Conservation (phyloP, 2,113 vertebrate genomes). For the Spilogale gracilis region DNA sequence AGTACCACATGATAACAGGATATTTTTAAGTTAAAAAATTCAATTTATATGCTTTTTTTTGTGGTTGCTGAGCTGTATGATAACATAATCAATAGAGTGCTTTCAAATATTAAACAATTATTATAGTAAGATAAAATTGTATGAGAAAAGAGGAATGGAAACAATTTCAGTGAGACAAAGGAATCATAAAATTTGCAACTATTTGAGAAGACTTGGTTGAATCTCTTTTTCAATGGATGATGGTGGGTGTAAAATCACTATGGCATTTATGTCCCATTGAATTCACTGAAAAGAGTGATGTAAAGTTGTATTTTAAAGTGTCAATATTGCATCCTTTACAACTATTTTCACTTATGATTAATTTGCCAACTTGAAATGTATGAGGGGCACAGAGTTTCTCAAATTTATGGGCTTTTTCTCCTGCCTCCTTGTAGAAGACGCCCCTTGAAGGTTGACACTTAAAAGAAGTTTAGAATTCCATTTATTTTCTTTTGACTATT, state of each 20-base stretch:
- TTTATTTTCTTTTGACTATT: constrained; percentile 52
- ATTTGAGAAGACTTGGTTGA: constrained; percentile 32
- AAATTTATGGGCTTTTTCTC: constrained; percentile 59
- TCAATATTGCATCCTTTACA: constrained; percentile 61
- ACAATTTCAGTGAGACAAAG: constrained; percentile 6
- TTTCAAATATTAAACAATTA: constrained; percentile 52
- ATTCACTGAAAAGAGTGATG: constrained; percentile 49
- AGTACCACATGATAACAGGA: neutral
- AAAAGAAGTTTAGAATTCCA: constrained; percentile 55
- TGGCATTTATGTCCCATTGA: constrained; percentile 63
- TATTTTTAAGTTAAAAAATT: constrained; percentile 49
- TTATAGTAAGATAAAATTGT: constrained; percentile 31
- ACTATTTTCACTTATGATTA: constrained; percentile 66
- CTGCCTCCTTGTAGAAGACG: neutral
- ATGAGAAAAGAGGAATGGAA: neutral
- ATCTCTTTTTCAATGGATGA: constrained; percentile 1
- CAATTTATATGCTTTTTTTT: neutral
- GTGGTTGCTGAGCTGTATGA: neutral
- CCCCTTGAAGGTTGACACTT: constrained; percentile 23
- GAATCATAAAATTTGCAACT: constrained; percentile 43
- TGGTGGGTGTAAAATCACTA: constrained; percentile 62
- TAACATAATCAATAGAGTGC: constrained; percentile 5
- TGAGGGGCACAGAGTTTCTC: constrained; percentile 45
- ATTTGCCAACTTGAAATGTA: constrained; percentile 68
- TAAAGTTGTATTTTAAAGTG: constrained; percentile 68